A percentile compares a stretch with the other conserved stretches of the same genome.
These are phyloP conservation scores for Calameuta filiformis DNA, from an alignment of 2,888 invertebrate genomes.

Conservation along the genomic window DNA sequence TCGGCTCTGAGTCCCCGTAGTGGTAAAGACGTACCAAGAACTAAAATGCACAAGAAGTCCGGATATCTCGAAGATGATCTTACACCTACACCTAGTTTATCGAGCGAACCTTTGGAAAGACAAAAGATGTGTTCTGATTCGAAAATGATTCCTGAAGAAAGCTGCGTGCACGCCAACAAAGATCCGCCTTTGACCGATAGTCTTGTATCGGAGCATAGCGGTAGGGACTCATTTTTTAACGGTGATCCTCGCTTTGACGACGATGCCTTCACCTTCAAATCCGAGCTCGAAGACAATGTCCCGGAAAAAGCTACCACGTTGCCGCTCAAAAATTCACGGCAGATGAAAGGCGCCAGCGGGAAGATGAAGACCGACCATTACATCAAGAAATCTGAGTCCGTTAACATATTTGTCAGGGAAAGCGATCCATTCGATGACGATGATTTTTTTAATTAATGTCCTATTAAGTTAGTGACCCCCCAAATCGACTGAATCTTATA, in stretches of 20 bases:
- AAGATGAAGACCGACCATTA: constrained; percentile 70
- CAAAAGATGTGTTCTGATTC: constrained; percentile 46
- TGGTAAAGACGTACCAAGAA: constrained; percentile 39
- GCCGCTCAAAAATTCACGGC: constrained; percentile 54
- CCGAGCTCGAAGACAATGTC: constrained; percentile 59
- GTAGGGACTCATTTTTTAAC: constrained; percentile 54
- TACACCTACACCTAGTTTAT: constrained; percentile 64
- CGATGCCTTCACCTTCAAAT: constrained; percentile 56
- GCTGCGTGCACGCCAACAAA: constrained; percentile 8
- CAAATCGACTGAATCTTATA: constrained; percentile 15
- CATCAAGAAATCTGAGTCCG: constrained; percentile 88
- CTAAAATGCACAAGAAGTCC: constrained; percentile 43
- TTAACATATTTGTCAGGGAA: constrained; percentile 89
- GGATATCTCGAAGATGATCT: constrained; percentile 72
- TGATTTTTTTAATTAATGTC: constrained; percentile 77
- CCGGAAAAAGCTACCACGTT: constrained; percentile 49
- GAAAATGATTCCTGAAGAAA: constrained; percentile 53
- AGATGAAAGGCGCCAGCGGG: constrained; percentile 63
- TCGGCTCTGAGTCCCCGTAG: constrained; percentile 47
- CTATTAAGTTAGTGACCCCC: not conserved
- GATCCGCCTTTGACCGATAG: constrained; percentile 47
- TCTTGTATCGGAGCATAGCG: constrained; percentile 47
- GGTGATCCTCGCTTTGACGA: constrained; percentile 58
- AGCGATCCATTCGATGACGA: constrained; percentile 91
- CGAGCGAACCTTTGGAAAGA: constrained; percentile 56